These are phyloP conservation scores for Scylla paramamosain DNA, from an alignment of 1,140 invertebrate genomes.

Conservation along the genomic window DNA sequence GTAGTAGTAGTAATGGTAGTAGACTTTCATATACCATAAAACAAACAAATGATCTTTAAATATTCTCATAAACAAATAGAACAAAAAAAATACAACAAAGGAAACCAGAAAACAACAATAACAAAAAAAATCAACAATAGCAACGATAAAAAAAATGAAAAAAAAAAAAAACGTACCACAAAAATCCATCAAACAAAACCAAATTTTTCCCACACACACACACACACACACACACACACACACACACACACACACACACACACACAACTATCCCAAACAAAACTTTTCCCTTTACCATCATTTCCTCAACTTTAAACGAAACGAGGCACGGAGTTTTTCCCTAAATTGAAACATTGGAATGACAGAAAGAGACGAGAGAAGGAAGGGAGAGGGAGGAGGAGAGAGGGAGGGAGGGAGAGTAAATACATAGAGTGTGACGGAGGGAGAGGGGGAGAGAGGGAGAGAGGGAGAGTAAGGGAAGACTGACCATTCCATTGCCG, in stretches of 20 bases:
- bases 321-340: too few relatives aligned
- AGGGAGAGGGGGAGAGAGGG: not conserved
- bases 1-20: not conserved
- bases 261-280: not conserved
- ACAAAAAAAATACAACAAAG: too few relatives aligned
- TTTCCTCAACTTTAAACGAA: too few relatives aligned
- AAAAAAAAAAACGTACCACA: not conserved
- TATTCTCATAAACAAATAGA: too few relatives aligned
- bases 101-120: too few relatives aligned
- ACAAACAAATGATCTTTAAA: too few relatives aligned
- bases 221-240: slow-evolving; percentile 46
- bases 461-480: not conserved
- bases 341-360: too few relatives aligned
- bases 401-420: slow-evolving; percentile 25
- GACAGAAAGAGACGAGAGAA: not conserved
- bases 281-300: too few relatives aligned
- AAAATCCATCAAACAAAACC: too few relatives aligned
- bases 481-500: not conserved
- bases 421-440: not conserved
- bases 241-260: slow-evolving; percentile 42
- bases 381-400: not conserved
- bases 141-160: not conserved
- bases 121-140: not conserved
- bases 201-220: not conserved
- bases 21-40: too few relatives aligned